A percentile compares a stretch with the other conserved stretches of the same genome.
These are phyloP conservation scores for Halictus ligatus DNA, from an alignment of 2,888 invertebrate species.

Conservation along the genomic window DNA sequence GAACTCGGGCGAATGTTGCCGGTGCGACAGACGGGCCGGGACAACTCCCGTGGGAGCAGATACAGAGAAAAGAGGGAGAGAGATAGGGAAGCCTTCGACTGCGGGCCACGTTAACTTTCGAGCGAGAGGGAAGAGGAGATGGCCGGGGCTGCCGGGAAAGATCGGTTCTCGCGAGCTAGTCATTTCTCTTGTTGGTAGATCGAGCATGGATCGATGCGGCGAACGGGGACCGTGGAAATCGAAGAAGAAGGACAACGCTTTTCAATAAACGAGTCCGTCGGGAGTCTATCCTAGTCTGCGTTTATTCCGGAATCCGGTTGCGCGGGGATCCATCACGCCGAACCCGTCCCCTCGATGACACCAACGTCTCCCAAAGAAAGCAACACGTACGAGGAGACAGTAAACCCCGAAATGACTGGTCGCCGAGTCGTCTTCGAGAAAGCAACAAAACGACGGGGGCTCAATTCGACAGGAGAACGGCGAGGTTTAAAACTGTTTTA, in stretches of 20 bases:
- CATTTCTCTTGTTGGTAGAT: constrained; percentile 40
- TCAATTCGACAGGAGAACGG: too few species aligned
- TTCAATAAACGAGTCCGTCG: constrained; percentile 36
- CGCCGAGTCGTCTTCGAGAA: neutral
- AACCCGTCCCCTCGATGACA: neutral
- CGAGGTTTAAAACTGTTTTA: neutral
- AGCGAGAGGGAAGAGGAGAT: constrained; percentile 17
- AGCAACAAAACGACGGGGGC: neutral
- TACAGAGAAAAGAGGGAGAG: constrained; percentile 6
- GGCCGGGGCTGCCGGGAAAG: neutral
- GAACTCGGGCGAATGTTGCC: constrained; percentile 75
- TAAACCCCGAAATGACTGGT: constrained; percentile 28
- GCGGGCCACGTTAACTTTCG: neutral
- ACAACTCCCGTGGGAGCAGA: constrained; percentile 70
- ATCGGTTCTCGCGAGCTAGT: constrained; percentile 36
- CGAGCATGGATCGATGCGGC: constrained; percentile 4
- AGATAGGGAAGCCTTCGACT: neutral
- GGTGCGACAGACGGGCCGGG: constrained; percentile 73
- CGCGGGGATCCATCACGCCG: neutral
- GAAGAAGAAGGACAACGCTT: constrained; percentile 25
- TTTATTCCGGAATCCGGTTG: constrained; percentile 11
- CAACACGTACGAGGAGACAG: constrained; percentile 1
- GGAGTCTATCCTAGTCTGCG: neutral
- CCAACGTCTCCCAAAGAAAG: neutral
- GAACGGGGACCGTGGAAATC: constrained; percentile 36